A percentile compares a stretch with the other conserved stretches of the same genome.
phyloP scores from a whole-genome alignment of 1,140 invertebrate species.

The Oscheius sp. region DNA sequence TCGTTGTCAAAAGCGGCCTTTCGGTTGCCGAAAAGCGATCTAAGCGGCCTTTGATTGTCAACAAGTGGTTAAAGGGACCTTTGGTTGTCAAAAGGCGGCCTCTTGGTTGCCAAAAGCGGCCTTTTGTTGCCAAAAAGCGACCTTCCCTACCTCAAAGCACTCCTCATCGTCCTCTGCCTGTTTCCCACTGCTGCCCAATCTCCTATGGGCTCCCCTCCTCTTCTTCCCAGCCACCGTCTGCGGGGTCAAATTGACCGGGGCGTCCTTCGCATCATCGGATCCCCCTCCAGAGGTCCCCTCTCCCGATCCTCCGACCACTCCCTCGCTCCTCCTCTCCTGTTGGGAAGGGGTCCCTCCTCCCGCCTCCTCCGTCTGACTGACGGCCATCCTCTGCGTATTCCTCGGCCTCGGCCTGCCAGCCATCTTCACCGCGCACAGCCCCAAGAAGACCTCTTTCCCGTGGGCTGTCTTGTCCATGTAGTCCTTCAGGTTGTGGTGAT shows the following conservation, averaged over 20 bases:
- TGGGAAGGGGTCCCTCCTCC: constrained; percentile 32
- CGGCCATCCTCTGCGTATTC: constrained; percentile 69
- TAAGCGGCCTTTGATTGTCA: too few relatives aligned
- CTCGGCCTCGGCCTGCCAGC: constrained; percentile 83
- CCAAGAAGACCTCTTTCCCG: constrained; percentile 91
- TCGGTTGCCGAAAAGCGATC: too few relatives aligned
- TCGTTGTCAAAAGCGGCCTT: too few relatives aligned
- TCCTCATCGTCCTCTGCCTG: constrained; percentile 44
- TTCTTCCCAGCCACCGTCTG: constrained; percentile 41
- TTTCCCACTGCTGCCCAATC: constrained; percentile 40
- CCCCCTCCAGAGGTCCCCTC: constrained; percentile 49
- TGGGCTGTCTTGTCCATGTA: constrained; percentile 93
- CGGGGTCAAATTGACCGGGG: constrained; percentile 31
- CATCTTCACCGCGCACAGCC: constrained; percentile 94
- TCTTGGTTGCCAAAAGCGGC: too few relatives aligned
- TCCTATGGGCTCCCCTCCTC: constrained; percentile 40
- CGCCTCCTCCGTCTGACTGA: constrained; percentile 40
- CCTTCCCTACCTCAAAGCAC: constrained; percentile 35
- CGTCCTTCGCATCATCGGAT: constrained; percentile 33
- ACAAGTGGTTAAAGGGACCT: too few relatives aligned
- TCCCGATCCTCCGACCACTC: constrained; percentile 27
- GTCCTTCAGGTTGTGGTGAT: constrained; percentile 92
- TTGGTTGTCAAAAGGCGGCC: too few relatives aligned
- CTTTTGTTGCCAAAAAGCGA: too few relatives aligned
- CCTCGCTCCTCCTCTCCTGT: neutral